Base-by-base conservation (phyloP, 2,888 invertebrate genomes). In the Aspidiotus destructor region DNA sequence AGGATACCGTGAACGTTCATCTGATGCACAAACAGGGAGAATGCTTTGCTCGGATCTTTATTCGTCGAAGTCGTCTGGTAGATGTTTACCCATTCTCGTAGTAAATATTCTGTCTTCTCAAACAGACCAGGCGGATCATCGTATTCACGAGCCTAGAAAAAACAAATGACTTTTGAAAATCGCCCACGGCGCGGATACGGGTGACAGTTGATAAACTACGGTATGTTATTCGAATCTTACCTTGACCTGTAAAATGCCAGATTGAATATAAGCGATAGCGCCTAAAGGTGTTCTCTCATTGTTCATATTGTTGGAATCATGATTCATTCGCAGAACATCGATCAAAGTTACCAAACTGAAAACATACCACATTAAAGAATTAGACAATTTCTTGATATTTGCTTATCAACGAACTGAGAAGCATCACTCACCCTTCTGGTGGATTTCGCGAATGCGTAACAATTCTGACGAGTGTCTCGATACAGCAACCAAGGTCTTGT, bases 1-100 rank as follows among this genome's bases (percentile, higher is more conserved):
- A 97, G 81, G 70, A 99, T 94, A 7, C 99, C 94, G 74, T 92
- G 90, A 75, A 91, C 84, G 77, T 96, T 96, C 95, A 99, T 94
- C 78, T 82, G 90, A 75, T 92, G 92, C 6, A 98, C 94, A 78
- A 97, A 97, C 73, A 91, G 80, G 72, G 90, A 87, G 78, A 98
- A 96, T 54, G 95, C 92, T 78, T 95, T 95, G 0, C 87, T 86
- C 76, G 92, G 92, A 55, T 91, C 85, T 63, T 88, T 88, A 3
- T 87, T 85, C 15, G 86, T 83, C 7, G 89, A 87, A 16, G 86
- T 86, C 75, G 94, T 88, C 60, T 65, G 71, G 74, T 92, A 92
- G 75, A 96, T 87, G 71, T 84, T 85, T 15, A 97, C 90, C 99
- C 99, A 99, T 76, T 99, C 98, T 28, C 96, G 84, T 48, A 99